Evolutionary conservation across 2,113 vertebrate species (phyloP).

Genomic region (Tringa solitaria): DNA sequence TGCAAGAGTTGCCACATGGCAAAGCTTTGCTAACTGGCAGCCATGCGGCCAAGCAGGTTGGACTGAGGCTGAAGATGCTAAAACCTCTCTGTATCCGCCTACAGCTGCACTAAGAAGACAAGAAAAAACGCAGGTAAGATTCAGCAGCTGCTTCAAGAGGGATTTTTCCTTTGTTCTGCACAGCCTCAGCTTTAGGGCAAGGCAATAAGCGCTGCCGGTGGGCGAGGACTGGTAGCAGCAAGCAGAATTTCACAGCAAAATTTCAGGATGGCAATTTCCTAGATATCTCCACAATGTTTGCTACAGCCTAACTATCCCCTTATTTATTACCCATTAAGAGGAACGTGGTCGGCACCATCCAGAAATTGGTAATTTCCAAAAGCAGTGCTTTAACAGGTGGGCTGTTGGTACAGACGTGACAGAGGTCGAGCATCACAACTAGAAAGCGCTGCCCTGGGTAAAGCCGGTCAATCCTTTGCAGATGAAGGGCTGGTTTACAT

Average conservation of each 20-base stretch:
- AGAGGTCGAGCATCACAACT: background rate
- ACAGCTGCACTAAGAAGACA: background rate
- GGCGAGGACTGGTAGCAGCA: background rate
- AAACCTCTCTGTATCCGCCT: background rate
- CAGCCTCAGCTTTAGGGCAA: background rate
- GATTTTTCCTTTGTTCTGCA: background rate
- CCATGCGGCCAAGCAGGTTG: background rate
- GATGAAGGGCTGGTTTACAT: background rate
- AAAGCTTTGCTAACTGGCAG: background rate
- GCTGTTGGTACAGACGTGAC: background rate
- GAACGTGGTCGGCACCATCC: background rate
- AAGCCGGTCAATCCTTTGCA: background rate
- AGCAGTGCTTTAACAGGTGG: background rate
- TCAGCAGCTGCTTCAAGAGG: background rate
- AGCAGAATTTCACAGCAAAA: background rate
- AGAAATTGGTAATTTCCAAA: background rate
- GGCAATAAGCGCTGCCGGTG: background rate
- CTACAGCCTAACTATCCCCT: background rate
- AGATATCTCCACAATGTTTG: background rate
- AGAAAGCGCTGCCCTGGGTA: background rate
- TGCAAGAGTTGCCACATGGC: fast-evolving
- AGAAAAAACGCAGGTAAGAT: background rate
- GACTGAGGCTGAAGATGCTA: background rate
- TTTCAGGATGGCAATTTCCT: background rate
- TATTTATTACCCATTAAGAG: background rate